phyloP scores from a whole-genome alignment of 2,797 vertebrate species.

The Urocyon cinereoargenteus region DNA sequence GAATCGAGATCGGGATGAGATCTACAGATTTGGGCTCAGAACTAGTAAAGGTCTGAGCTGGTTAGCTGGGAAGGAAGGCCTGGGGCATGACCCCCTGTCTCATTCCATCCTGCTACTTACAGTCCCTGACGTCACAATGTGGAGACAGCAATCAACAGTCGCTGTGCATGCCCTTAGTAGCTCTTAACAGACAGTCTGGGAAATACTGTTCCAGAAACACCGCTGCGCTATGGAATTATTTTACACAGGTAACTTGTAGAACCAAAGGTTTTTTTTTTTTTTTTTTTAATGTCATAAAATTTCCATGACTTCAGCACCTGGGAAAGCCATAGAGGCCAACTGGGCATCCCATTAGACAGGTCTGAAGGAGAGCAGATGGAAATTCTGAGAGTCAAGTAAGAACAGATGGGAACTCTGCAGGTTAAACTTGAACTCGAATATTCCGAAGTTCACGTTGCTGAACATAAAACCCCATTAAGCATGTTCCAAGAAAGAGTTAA shows the following conservation, averaged over 20 bases:
- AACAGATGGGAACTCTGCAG: conserved; percentile 86
- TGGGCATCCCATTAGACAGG: conserved; percentile 81
- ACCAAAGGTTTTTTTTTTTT: conserved; percentile 85
- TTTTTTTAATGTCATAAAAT: conserved; percentile 85
- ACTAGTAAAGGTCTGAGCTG: neutral
- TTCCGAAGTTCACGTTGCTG: conserved; percentile 83
- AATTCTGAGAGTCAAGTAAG: conserved; percentile 85
- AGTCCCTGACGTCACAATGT: conserved; percentile 57
- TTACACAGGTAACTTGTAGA: conserved; percentile 81
- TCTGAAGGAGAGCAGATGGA: conserved; percentile 86
- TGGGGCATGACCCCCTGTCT: neutral
- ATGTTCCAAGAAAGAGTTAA: conserved; percentile 78
- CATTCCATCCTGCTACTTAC: neutral
- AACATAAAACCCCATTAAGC: conserved; percentile 75
- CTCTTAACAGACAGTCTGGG: conserved; percentile 84
- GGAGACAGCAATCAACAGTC: conserved; percentile 76
- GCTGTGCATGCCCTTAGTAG: conserved; percentile 56
- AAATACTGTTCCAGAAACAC: conserved; percentile 81
- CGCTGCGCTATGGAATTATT: conserved; percentile 84
- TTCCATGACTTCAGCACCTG: conserved; percentile 86
- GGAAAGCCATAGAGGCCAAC: conserved; percentile 79
- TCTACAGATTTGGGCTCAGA: neutral
- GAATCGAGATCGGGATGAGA: accelerated
- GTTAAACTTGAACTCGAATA: conserved; percentile 85
- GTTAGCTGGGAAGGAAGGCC: neutral